Base-by-base conservation (phyloP, 2,113 vertebrate genomes). In the Eulemur rufifrons region DNA sequence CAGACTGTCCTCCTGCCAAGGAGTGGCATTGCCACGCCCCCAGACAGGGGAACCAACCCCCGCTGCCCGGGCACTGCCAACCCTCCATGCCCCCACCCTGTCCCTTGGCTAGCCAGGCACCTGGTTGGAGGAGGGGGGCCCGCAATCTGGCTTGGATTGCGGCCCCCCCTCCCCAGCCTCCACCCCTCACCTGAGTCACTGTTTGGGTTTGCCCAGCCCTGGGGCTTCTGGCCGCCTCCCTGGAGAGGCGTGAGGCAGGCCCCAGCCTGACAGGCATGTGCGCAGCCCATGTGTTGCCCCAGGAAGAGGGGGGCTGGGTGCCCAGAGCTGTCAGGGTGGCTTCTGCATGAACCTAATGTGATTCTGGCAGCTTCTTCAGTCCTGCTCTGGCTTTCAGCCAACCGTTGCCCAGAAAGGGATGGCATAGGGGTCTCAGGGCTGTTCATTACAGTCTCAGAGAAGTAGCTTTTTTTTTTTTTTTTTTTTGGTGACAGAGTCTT, bases 191-290 rank as follows among this genome's bases (percentile, higher is more conserved):
- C 93, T 89, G 93, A 96, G 78, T 96, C 97, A 95, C 80, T 23
- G 8, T 90, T 81, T 29, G 88, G 88, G 61, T 89, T 95, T 93
- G 91, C 94, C 94, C 78, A 76, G 93, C 97, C 64, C 74, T 8
- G 0, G 93, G 96, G 85, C 82, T 94, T 93, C 93, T 96, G 96
- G 96, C 91, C 81, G 78, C 83, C 20, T 94, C 52, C 93, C 69
- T n/a, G 27, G 74, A 89, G 95, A 95, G 76, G 95, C 23, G 0
- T 37, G 74, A 76, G 86, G 87, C 98, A 97, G 93, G 97, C 27
- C 73, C 74, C 52, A 50, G 95, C 98, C 94, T 97, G 98, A 91
- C 59, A 84, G 89, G 91, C 93, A 87, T 8, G 3, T 95, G 97
- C 89, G 78, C 80, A 93, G 66, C 71, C 92, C 86, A 61, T 45